A percentile compares a stretch with the other conserved stretches of the same genome.
phyloP scores from a whole-genome alignment of 2,797 vertebrate species.

The Anguilla obscura region DNA sequence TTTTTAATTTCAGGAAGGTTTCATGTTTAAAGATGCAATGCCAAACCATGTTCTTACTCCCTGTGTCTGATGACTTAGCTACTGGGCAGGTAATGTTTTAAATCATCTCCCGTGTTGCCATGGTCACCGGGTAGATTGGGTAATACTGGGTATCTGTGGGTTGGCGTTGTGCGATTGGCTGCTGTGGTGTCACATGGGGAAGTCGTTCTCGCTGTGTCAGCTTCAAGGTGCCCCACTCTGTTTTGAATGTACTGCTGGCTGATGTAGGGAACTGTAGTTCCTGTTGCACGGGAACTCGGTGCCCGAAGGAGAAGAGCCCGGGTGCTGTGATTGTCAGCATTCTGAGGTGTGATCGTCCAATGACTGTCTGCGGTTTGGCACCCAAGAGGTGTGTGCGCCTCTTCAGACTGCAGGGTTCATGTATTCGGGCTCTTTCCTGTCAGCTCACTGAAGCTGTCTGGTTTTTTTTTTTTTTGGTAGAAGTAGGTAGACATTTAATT shows the following conservation, averaged over 20 bases:
- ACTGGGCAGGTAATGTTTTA: neutral
- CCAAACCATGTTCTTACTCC: constrained; percentile 15
- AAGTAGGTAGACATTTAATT: constrained; percentile 16
- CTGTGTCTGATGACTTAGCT: neutral
- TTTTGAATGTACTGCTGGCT: neutral
- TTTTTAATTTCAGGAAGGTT: constrained; percentile 34
- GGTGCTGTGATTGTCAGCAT: neutral
- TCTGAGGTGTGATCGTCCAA: neutral
- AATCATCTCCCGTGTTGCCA: neutral
- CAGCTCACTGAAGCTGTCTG: neutral
- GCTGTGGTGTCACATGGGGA: neutral
- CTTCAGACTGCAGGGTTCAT: neutral
- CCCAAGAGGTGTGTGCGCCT: neutral
- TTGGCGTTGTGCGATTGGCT: constrained; percentile 11
- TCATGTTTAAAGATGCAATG: constrained; percentile 4
- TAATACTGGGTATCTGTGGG: neutral
- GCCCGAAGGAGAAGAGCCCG: neutral
- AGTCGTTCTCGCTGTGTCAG: neutral
- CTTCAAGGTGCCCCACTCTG: neutral
- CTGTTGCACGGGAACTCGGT: neutral
- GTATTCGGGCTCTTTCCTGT: neutral
- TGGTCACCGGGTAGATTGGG: constrained; percentile 15
- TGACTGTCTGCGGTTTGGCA: neutral
- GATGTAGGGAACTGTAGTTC: neutral
- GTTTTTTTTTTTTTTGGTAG: constrained; percentile 27